Evolutionary conservation across 2,113 vertebrate species (phyloP), one percentile per base, ranked within the genome.

Genomic region (Lota lota): DNA sequence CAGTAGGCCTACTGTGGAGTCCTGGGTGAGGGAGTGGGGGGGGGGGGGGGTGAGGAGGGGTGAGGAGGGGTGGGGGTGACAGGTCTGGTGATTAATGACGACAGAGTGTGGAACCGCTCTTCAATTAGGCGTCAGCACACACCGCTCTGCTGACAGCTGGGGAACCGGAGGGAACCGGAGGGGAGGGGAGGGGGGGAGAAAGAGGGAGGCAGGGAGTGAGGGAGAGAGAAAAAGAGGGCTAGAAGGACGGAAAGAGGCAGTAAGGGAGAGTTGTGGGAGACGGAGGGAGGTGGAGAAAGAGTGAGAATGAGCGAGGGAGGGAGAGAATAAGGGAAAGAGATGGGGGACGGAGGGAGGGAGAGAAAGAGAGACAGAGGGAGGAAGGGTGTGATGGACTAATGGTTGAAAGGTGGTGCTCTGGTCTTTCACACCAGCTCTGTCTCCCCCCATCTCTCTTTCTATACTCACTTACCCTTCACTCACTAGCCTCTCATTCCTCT

Each of bases 91-190:
- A 93, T 92, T 92, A 92, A 92, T 92, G 91, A 91, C 84, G 92
- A 91, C 90, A 92, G 91, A 83, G 86, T 92, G 91, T 83, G 87
- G 89, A 91, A 88, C 87, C 82, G 88, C 85, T 91, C 91, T 88
- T 91, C 91, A 91, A 90, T 92, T 91, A 91, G 90, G 89, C 82
- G 89, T 84, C 88, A 84, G 83, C n/a, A n/a, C n/a, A n/a, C n/a
- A 33, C 28, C 28, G 28, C 85, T 83, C 87, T 83, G 80, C 76
- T 87, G 83, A 90, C 90, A 90, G 85, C 80, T 72, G 80, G 78
- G 84, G 83, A 75, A 83, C 72, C 66, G 70, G 63, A 74, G 72
- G 75, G 70, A 71, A 75, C 73, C 71, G 68, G 53, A 59, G 36
- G 58, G 66, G 28, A 7, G 7, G 28, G 63, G 66, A 75, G 69